Conservation (phyloP, 2,113 vertebrate genomes). For the Tricholaema leucomelas region DNA sequence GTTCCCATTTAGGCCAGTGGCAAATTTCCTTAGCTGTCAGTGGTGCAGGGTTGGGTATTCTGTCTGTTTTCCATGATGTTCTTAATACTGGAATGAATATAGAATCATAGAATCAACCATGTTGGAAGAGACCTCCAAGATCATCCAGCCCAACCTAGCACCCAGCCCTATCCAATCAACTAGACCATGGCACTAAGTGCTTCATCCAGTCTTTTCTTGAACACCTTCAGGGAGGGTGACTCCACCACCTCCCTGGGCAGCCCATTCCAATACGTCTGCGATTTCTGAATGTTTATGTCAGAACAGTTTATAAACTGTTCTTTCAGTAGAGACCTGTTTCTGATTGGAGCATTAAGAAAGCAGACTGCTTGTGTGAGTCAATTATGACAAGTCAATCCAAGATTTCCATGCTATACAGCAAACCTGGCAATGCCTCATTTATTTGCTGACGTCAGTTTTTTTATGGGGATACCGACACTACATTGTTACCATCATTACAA, state of each 20-base stretch:
- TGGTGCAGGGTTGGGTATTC: not conserved
- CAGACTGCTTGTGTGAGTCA: not conserved
- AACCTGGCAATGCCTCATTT: not conserved
- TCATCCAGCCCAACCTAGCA: no score
- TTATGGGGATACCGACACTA: not conserved
- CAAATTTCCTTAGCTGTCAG: not conserved
- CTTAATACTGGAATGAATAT: not conserved
- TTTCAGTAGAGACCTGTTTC: not conserved
- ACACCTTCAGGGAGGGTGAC: no score
- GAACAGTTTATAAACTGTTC: not conserved
- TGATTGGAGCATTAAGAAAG: not conserved
- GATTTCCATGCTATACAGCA: not conserved
- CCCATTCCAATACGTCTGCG: no score
- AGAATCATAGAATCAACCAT: no score
- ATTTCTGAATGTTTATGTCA: not conserved
- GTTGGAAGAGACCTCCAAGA: no score
- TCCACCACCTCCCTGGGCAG: no score
- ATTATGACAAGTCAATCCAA: not conserved
- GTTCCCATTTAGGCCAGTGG: not conserved
- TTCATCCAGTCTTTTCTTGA: no score
- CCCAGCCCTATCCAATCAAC: no score
- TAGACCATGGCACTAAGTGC: no score
- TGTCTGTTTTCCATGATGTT: not conserved
- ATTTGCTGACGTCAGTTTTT: not conserved
- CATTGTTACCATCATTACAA: not conserved